These are phyloP conservation scores for Drepana falcataria DNA, from an alignment of 2,888 invertebrate species.

Conservation along the genomic window DNA sequence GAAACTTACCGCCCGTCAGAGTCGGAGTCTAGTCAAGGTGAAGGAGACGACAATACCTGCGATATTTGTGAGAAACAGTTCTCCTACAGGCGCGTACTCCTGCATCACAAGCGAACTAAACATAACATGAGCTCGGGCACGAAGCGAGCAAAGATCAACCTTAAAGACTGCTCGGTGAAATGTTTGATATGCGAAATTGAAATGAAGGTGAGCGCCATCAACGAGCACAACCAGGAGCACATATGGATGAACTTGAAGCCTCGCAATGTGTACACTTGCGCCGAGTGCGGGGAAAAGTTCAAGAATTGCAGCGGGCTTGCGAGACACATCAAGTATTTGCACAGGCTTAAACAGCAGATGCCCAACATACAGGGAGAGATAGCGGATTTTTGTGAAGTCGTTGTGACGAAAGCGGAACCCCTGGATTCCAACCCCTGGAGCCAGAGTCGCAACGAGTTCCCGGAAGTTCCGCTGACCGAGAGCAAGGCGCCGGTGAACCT, in stretches of 20 bases:
- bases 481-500: slow-evolving; percentile 38
- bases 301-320: slow-evolving; percentile 62
- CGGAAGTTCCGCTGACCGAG: slow-evolving; percentile 48
- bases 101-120: slow-evolving; percentile 66
- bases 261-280: slow-evolving; percentile 66
- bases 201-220: slow-evolving; percentile 64
- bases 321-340: slow-evolving; percentile 64
- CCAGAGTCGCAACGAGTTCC: slow-evolving; percentile 74
- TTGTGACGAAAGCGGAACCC: slow-evolving; percentile 76
- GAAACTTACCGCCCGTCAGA: slow-evolving; percentile 41
- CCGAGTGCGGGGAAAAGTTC: slow-evolving; percentile 57
- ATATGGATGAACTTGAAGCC: slow-evolving; percentile 59
- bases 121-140: slow-evolving; percentile 65
- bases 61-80: slow-evolving; percentile 73
- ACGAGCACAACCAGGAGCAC: slow-evolving; percentile 68
- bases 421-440: slow-evolving; percentile 44
- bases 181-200: slow-evolving; percentile 68
- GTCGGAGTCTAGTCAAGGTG: slow-evolving; percentile 62
- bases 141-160: slow-evolving; percentile 59
- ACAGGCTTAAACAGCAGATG: slow-evolving; percentile 44
- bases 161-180: slow-evolving; percentile 64
- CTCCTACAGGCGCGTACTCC: slow-evolving; percentile 59
- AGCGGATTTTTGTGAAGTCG: slow-evolving; percentile 79
- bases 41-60: slow-evolving; percentile 62
- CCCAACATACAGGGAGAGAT: slow-evolving; percentile 35